Evolutionary conservation across 2,888 invertebrate genomes (phyloP).

Genomic region (Agrotis clavis): DNA sequence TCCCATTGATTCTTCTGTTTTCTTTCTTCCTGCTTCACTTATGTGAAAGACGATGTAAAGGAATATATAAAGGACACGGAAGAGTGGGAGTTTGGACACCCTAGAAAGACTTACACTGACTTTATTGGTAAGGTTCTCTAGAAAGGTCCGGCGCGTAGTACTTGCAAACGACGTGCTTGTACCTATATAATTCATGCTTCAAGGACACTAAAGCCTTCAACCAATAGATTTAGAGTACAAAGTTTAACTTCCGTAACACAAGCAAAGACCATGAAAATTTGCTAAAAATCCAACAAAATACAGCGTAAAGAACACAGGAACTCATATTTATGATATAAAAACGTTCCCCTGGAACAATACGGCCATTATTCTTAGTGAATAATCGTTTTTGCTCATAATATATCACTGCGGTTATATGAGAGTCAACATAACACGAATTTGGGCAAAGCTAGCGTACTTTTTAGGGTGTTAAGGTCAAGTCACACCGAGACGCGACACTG

Average conservation of each 20-base stretch:
- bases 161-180: no score
- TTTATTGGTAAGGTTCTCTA: no score
- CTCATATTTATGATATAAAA: conserved; percentile 43
- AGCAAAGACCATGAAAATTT: conserved; percentile 5
- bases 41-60: no score
- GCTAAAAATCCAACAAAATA: conserved; percentile 1
- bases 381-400: conserved; percentile 52
- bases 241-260: background rate
- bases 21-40: no score
- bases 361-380: conserved; percentile 57
- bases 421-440: conserved; percentile 56
- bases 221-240: background rate
- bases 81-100: no score
- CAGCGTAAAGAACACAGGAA: conserved; percentile 21
- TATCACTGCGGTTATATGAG: conserved; percentile 52
- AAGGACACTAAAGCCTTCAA: background rate
- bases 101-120: no score
- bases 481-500: no score
- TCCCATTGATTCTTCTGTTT: no score
- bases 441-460: conserved; percentile 22
- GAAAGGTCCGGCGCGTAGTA: no score
- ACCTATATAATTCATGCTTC: background rate
- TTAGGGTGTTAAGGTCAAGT: background rate
- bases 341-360: conserved; percentile 31
- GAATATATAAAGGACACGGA: no score